Conservation (phyloP, 2,888 invertebrate species). For the Heliconius aoede region DNA sequence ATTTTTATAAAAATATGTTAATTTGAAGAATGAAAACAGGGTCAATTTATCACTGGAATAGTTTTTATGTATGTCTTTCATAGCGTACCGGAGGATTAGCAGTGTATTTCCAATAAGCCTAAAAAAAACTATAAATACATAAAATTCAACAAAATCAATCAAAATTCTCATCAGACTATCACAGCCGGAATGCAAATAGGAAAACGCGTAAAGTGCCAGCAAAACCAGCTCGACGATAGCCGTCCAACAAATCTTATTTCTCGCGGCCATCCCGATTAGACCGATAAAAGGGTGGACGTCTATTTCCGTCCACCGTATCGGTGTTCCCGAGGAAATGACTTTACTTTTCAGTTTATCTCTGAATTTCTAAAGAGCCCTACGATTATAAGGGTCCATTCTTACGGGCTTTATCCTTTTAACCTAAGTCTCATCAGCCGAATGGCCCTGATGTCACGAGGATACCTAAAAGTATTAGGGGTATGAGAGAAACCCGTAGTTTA, state of each 20-base stretch:
- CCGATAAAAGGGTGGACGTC: conserved; percentile 69
- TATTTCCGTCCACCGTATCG: conserved; percentile 68
- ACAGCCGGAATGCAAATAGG: conserved; percentile 16
- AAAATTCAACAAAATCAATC: too few species aligned
- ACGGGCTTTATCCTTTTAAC: conserved; percentile 40
- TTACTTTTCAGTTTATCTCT: conserved; percentile 59
- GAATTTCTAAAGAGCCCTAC: conserved; percentile 56
- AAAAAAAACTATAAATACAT: too few species aligned
- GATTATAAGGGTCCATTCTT: conserved; percentile 50
- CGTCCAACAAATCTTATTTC: conserved; percentile 59
- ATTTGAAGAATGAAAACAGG: too few species aligned
- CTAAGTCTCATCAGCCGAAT: conserved; percentile 41
- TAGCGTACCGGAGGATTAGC: too few species aligned
- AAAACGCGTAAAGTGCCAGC: conserved; percentile 7
- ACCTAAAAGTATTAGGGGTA: conserved; percentile 41
- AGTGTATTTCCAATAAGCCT: too few species aligned
- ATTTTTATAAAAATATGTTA: too few species aligned
- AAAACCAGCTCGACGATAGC: conserved; percentile 29
- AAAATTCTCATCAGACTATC: too few species aligned
- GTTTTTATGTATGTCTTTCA: too few species aligned
- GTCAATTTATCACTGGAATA: too few species aligned
- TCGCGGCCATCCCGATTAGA: conserved; percentile 63
- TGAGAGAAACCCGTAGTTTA: conserved; percentile 40
- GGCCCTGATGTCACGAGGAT: conserved; percentile 40
- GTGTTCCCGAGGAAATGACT: conserved; percentile 64